phyloP scores from a whole-genome alignment of 2,113 vertebrate genomes.

The Halcyon senegalensis region DNA sequence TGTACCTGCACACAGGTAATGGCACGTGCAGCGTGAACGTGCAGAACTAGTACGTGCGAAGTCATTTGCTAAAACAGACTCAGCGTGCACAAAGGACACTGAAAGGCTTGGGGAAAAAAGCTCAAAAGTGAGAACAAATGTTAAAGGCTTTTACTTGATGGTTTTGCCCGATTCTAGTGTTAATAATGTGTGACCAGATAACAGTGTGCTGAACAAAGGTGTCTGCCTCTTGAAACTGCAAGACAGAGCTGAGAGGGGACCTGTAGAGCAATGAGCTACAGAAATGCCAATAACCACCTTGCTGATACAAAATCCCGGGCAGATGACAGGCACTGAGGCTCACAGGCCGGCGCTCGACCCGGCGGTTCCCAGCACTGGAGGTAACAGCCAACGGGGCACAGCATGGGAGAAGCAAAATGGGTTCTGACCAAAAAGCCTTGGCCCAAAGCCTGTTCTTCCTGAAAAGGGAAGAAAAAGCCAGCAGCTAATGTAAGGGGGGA shows the following conservation, averaged over 20 bases:
- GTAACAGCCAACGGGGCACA: background rate
- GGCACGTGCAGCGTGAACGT: background rate
- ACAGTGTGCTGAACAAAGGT: background rate
- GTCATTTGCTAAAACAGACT: background rate
- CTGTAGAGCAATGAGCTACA: background rate
- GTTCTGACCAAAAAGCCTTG: background rate
- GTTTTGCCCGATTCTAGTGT: background rate
- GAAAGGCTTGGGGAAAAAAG: background rate
- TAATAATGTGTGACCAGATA: background rate
- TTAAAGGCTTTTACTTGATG: background rate
- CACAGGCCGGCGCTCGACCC: background rate
- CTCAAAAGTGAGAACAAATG: background rate
- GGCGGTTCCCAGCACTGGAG: background rate
- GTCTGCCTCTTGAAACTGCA: background rate
- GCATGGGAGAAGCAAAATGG: background rate
- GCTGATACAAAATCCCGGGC: background rate
- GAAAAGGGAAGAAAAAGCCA: background rate
- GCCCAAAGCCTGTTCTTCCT: background rate
- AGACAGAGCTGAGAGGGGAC: background rate
- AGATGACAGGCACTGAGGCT: background rate
- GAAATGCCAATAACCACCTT: background rate
- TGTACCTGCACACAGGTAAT: background rate
- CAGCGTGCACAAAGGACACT: background rate
- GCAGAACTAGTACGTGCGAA: background rate
- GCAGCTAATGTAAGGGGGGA: background rate